phyloP scores from a whole-genome alignment of 2,888 invertebrate genomes.

The Rhagonycha lutea region DNA sequence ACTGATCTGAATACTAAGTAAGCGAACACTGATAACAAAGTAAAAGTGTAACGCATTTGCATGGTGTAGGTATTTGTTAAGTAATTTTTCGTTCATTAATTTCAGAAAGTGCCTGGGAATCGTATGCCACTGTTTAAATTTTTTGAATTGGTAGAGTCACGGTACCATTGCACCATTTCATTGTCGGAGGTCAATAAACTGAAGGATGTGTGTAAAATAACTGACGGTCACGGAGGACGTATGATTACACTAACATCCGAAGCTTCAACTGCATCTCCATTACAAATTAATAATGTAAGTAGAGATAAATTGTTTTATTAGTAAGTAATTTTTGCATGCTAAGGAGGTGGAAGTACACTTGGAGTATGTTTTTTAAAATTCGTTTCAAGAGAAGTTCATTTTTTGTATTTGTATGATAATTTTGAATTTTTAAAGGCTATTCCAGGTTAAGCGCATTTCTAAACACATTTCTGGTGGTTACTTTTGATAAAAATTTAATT shows the following conservation, averaged over 20 bases:
- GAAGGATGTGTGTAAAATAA: conserved; percentile 77
- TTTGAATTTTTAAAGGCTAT: too few relatives aligned
- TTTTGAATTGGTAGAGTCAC: conserved; percentile 80
- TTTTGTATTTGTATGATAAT: too few relatives aligned
- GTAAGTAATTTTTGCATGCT: too few relatives aligned
- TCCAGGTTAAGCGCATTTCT: too few relatives aligned
- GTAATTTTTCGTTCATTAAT: conserved; percentile 4
- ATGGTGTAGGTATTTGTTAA: not conserved
- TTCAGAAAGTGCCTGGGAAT: conserved; percentile 73
- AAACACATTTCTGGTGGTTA: too few relatives aligned
- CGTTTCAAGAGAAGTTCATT: too few relatives aligned
- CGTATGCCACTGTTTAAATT: conserved; percentile 80
- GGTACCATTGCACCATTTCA: conserved; percentile 76
- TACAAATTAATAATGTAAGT: conserved; percentile 45
- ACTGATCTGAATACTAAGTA: not conserved
- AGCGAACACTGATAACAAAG: conserved; percentile 6
- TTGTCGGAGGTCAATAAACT: conserved; percentile 74
- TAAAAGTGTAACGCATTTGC: not conserved
- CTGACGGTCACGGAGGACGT: conserved; percentile 70
- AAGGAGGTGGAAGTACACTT: too few relatives aligned
- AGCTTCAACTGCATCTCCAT: conserved; percentile 62
- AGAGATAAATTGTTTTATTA: not conserved
- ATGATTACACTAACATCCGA: conserved; percentile 69
- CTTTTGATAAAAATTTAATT: too few relatives aligned
- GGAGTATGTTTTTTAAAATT: too few relatives aligned